Evolutionary conservation across 2,888 invertebrate species (phyloP).

Genomic region (Amphipoea oculea): DNA sequence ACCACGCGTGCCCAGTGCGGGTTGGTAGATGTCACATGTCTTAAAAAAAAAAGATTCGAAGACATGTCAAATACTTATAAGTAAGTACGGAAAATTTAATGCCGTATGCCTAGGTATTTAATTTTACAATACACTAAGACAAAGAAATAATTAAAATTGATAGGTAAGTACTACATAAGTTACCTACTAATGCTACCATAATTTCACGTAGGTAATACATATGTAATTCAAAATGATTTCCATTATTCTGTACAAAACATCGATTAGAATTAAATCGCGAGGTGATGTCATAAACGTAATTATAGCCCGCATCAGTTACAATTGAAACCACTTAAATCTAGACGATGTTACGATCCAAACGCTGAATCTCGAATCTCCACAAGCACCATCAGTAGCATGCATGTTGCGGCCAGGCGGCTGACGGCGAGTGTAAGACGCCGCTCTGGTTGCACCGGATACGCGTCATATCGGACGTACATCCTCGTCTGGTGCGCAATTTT

Average conservation of each 20-base stretch:
- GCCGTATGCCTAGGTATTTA: background rate
- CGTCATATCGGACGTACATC: constrained; percentile 88
- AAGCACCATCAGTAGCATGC: constrained; percentile 57
- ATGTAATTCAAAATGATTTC: constrained; percentile 30
- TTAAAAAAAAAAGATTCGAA: too few relatives aligned
- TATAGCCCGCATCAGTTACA: constrained; percentile 65
- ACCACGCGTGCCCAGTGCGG: too few relatives aligned
- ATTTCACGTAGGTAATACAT: constrained; percentile 1
- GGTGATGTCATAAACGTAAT: constrained; percentile 54
- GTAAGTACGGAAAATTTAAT: background rate
- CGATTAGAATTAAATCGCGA: constrained; percentile 48
- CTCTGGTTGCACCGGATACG: constrained; percentile 78
- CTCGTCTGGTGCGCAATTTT: constrained; percentile 83
- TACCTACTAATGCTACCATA: background rate
- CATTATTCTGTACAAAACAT: constrained; percentile 45
- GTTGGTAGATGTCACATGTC: too few relatives aligned
- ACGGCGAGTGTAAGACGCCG: constrained; percentile 55
- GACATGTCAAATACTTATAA: too few relatives aligned
- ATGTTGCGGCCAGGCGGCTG: constrained; percentile 32
- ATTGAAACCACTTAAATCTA: constrained; percentile 67
- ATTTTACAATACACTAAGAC: background rate
- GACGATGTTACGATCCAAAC: constrained; percentile 57
- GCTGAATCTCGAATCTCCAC: constrained; percentile 60
- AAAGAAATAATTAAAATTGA: background rate
- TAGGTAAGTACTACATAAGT: background rate